Evolutionary conservation across 2,888 invertebrate species (phyloP).

Genomic region (Masnerella sp.): DNA sequence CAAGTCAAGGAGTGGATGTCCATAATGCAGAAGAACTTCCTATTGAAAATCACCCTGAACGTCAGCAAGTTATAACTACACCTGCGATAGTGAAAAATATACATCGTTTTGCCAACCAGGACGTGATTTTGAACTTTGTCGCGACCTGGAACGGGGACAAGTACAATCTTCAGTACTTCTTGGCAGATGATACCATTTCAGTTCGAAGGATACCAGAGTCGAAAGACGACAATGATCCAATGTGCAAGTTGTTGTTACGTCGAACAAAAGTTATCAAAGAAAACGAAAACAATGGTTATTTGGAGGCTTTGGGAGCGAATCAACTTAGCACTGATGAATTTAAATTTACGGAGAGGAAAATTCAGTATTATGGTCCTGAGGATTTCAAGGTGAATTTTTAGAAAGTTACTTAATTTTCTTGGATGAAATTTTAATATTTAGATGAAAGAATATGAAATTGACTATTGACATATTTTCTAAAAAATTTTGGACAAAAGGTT

Average conservation of each 20-base stretch:
- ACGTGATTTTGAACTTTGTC: conserved; percentile 87
- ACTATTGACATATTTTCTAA: no score
- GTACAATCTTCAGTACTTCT: conserved; percentile 87
- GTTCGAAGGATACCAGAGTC: conserved; percentile 85
- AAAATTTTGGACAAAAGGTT: no score
- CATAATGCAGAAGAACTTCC: no score
- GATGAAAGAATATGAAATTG: no score
- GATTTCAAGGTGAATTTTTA: conserved; percentile 80
- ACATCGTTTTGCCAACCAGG: conserved; percentile 88
- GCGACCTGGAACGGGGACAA: conserved; percentile 84
- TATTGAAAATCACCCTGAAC: no score
- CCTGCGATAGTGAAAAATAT: no score
- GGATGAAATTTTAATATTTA: no score
- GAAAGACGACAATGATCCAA: conserved; percentile 88
- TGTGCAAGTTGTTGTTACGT: conserved; percentile 85
- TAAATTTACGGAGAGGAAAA: conserved; percentile 10
- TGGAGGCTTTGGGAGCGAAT: conserved; percentile 22
- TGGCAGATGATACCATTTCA: conserved; percentile 89
- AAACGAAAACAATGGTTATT: conserved; percentile 10
- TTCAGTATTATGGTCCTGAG: conserved; percentile 87
- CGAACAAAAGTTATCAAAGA: conserved; percentile 87
- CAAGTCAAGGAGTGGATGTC: no score
- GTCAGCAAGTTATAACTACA: no score
- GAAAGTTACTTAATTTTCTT: no score
- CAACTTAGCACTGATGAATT: conserved; percentile 34